Conservation (phyloP, 2,797 vertebrate genomes). For the Pelochelys cantorii region DNA sequence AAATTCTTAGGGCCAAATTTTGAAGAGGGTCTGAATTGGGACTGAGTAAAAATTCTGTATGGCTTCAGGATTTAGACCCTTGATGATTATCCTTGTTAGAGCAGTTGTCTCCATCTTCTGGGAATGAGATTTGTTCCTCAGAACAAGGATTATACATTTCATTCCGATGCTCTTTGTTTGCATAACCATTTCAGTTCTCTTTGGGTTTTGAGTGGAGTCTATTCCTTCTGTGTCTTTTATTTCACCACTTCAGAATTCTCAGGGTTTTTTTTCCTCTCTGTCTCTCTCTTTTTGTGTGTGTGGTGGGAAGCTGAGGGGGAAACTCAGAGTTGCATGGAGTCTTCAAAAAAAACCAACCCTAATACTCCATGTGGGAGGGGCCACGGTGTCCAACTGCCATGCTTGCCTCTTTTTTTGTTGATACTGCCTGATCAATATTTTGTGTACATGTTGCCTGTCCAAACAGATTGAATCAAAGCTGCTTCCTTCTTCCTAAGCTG, state of each 20-base stretch:
- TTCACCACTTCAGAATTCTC: not conserved
- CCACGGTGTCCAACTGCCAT: not conserved
- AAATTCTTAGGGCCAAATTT: not conserved
- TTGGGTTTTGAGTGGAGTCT: not conserved
- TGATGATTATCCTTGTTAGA: not conserved
- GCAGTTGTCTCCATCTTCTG: not conserved
- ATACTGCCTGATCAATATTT: not conserved
- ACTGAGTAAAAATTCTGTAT: not conserved
- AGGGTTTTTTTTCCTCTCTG: not conserved
- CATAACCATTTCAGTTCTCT: not conserved
- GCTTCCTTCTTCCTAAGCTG: conserved; percentile 1
- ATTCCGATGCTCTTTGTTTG: not conserved
- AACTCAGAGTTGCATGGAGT: not conserved
- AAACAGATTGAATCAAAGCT: not conserved
- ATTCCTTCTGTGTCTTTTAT: not conserved
- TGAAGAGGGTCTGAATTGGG: not conserved
- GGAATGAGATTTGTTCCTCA: not conserved
- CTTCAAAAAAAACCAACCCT: not conserved
- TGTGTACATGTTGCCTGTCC: not conserved
- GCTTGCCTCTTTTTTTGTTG: not conserved
- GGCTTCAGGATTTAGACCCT: not conserved
- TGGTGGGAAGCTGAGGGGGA: not conserved
- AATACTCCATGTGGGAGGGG: not conserved
- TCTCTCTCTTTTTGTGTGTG: not conserved
- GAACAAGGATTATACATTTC: not conserved